Evolutionary conservation across 2,797 vertebrate genomes (phyloP), one percentile per base, ranked within the genome.

Genomic region (Lepidocolaptes lacrymiger): DNA sequence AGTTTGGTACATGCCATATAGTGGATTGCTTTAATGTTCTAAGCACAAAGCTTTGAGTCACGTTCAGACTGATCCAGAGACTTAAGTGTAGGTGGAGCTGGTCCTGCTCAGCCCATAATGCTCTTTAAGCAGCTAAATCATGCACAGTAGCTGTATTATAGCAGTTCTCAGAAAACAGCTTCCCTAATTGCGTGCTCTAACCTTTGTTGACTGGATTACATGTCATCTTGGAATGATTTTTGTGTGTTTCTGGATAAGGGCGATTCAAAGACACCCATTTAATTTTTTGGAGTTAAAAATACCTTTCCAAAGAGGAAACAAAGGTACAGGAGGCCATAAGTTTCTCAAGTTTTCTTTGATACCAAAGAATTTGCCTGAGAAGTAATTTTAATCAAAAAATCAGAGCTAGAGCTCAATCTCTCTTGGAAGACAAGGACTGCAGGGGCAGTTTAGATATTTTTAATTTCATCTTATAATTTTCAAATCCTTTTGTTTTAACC

Each of bases 1-100:
- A 26, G 12, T 46, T 62, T 41, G 34, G 21, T 26, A 6, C 2
- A 10, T 22, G 10, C n/a, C 8, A 2, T 21, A 1, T 1, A 26
- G n/a, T 32, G 41, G 72, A 72, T 89, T 80, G 66, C 58, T 94
- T 92, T 92, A 75, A 94, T n/a, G 39, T 75, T 75, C 89, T 93
- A 62, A 92, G 51, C n/a, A 88, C 36, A 62, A 32, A 46, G 61
- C 54, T 87, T 67, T 77, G 81, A 61, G 37, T 78, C 69, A 30
- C 0, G 0, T 44, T 93, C 82, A 91, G 63, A 7, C 46, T 66
- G 69, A 93, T 59, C 64, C 49, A 59, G 48, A 91, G 85, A 68
- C 71, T 91, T 74, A 59, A 14, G 52, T 36, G 39, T 17, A 51
- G 83, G 56, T n/a, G 81, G 32, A 74, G 68, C 8, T 2, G 23